Evolutionary conservation across 2,113 vertebrate species (phyloP).

Genomic region (Paratilapia polleni): DNA sequence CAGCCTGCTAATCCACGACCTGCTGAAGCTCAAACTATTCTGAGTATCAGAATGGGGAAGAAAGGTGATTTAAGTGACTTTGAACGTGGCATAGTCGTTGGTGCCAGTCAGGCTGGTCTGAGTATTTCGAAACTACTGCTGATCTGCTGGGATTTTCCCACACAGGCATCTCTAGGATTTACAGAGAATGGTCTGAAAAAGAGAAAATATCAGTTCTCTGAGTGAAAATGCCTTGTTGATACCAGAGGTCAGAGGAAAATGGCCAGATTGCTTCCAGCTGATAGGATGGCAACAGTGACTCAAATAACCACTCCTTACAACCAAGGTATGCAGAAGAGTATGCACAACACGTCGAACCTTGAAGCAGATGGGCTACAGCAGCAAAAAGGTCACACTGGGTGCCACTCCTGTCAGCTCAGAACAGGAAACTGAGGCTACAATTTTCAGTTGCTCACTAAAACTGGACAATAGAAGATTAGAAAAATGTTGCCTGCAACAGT

Average conservation of each 20-base stretch:
- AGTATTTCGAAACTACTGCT: not conserved
- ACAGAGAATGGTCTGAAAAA: not conserved
- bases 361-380: not conserved
- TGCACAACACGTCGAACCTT: not conserved
- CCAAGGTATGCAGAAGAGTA: not conserved
- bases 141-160: not conserved
- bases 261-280: not conserved
- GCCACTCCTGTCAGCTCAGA: not conserved
- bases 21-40: not conserved
- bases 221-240: not conserved
- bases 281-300: not conserved
- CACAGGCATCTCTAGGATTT: not conserved
- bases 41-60: not conserved
- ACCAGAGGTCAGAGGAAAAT: not conserved
- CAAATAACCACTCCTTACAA: not conserved
- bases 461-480: not conserved
- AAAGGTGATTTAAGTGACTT: not conserved
- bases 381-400: not conserved
- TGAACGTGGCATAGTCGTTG: too few relatives aligned
- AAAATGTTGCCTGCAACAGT: fast-evolving
- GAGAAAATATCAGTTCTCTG: not conserved
- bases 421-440: not conserved
- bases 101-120: not conserved
- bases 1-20: not conserved
- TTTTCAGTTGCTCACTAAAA: not conserved